These are phyloP conservation scores for Diorhabda sublineata DNA, from an alignment of 1,140 invertebrate genomes.

Conservation along the genomic window DNA sequence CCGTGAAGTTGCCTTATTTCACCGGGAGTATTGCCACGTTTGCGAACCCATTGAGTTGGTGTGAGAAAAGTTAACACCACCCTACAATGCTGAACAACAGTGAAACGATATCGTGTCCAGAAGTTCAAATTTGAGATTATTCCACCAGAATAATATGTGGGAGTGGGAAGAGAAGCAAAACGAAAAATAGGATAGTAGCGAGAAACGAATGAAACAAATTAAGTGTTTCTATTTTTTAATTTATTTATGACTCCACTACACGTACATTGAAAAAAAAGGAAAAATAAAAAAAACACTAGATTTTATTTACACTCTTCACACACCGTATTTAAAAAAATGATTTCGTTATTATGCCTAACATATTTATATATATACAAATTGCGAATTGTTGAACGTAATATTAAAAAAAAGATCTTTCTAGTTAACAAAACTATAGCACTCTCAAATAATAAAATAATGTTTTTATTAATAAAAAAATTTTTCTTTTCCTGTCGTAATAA, in stretches of 20 bases:
- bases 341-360: slow-evolving; percentile 29
- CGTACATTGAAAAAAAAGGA: slow-evolving; percentile 33
- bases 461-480: too few relatives aligned
- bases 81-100: too few relatives aligned
- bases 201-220: slow-evolving; percentile 28
- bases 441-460: too few relatives aligned
- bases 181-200: slow-evolving; percentile 27
- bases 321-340: slow-evolving; percentile 31
- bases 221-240: slow-evolving; percentile 30
- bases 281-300: slow-evolving; percentile 38
- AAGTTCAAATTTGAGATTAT: too few relatives aligned
- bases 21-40: too few relatives aligned
- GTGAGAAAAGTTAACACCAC: too few relatives aligned
- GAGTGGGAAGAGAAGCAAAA: slow-evolving; percentile 8
- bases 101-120: too few relatives aligned
- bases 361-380: slow-evolving; percentile 36
- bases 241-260: slow-evolving; percentile 37
- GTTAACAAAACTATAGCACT: not conserved
- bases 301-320: slow-evolving; percentile 43
- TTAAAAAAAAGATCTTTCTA: slow-evolving; percentile 28
- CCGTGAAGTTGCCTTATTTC: too few relatives aligned
- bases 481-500: too few relatives aligned
- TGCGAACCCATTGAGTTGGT: too few relatives aligned
- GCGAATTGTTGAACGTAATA: slow-evolving; percentile 36
- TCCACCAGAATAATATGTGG: too few relatives aligned